Base-by-base conservation (phyloP, 2,888 invertebrate species). In the Erpobdella octoculata region DNA sequence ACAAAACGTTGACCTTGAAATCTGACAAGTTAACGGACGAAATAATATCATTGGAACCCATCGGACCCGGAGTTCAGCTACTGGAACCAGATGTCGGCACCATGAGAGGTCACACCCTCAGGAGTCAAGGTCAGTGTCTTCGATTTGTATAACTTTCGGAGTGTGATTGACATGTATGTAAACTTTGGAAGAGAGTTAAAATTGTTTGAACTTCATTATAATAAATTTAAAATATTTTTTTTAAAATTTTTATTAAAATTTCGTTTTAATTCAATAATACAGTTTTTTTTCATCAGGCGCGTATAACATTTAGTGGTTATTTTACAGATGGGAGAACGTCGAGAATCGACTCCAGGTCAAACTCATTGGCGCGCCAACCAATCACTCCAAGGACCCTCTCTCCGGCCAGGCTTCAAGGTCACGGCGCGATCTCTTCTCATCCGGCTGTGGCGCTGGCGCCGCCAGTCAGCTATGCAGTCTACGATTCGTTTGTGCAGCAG, bases 11-110 rank as follows among this genome's bases (percentile, higher is more conserved):
- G n/a, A 53, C 21, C 28, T 31, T 31, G 8, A 36, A 38, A 18
- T 76, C 79, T 18, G 82, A 82, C n/a, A n/a, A n/a, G n/a, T n/a
- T n/a, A n/a, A n/a, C n/a, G 73, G 80, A 80, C 66, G 82, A 82
- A 70, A 77, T 81, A n/a, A 80, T 82, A 73, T 78, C 79, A 46
- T 78, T 82, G 73, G 78, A 80, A 70, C 82, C 82, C n/a, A 81
- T 82, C 21, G 82, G 82, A 36, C 79, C 80, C 5, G 82, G 82
- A 41, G 77, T 82, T 46, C 82, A 82, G 73, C 78, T 78, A 33
- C 76, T 82, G 71, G 81, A 81, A 74, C 80, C 81, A 4, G 80
- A 81, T 12, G 36, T 12, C n/a, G 61, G 41, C 25, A 37, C 73
- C 9, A 53, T 65, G n/a, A 37, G 64, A 9, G 62, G 75, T 3